phyloP scores from a whole-genome alignment of 2,888 invertebrate species.

The Plutella xylostella region DNA sequence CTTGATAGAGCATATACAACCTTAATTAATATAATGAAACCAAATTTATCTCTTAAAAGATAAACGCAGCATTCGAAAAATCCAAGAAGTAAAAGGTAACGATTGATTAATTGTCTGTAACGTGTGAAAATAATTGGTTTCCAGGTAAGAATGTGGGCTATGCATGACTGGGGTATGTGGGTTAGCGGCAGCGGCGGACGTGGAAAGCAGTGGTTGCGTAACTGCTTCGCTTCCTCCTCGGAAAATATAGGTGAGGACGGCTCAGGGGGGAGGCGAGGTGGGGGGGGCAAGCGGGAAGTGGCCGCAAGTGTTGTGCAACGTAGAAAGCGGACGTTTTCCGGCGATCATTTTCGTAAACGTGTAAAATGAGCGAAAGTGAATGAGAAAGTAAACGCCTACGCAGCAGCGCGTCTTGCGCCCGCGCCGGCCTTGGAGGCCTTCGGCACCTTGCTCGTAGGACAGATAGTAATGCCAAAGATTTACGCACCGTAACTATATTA shows the following conservation, averaged over 20 bases:
- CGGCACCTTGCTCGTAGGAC: no score
- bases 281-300: constrained; percentile 43
- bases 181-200: neutral
- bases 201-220: constrained; percentile 50
- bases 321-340: constrained; percentile 63
- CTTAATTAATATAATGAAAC: no score
- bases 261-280: constrained; percentile 16
- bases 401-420: no score
- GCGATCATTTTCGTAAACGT: constrained; percentile 65
- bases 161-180: neutral
- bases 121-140: no score
- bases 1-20: no score
- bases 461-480: no score
- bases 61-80: no score
- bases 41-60: no score
- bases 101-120: no score
- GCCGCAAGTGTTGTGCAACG: constrained; percentile 52
- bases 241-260: constrained; percentile 61
- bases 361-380: constrained; percentile 65
- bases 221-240: constrained; percentile 49
- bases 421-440: no score
- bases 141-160: neutral
- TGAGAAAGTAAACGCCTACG: constrained; percentile 39
- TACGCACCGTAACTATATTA: no score
- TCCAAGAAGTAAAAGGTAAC: no score